phyloP scores from a whole-genome alignment of 2,888 invertebrate genomes.

The Drymonia ruficornis region DNA sequence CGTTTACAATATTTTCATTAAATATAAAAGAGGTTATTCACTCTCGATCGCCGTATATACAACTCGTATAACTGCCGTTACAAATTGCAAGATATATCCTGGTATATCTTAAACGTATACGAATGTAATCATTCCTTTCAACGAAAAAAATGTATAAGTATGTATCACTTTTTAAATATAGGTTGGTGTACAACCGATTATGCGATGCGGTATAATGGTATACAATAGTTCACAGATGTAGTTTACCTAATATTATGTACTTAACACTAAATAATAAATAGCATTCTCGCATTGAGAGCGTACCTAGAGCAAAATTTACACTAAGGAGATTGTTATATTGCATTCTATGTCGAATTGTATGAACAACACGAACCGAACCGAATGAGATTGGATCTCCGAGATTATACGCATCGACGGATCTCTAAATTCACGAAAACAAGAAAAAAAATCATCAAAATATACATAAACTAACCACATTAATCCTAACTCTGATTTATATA shows the following conservation, averaged over 20 bases:
- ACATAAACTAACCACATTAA: slow-evolving; percentile 74
- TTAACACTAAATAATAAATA: slow-evolving; percentile 84
- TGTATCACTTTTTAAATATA: slow-evolving; percentile 74
- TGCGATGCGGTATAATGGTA: slow-evolving; percentile 75
- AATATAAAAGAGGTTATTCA: slow-evolving; percentile 80
- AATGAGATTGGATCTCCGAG: slow-evolving; percentile 83
- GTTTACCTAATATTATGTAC: slow-evolving; percentile 73
- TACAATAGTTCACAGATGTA: slow-evolving; percentile 81
- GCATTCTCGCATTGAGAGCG: slow-evolving; percentile 73
- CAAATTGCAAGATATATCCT: slow-evolving; percentile 77
- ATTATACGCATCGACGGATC: slow-evolving; percentile 74
- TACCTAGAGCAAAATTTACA: slow-evolving; percentile 79
- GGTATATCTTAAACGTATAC: slow-evolving; percentile 88
- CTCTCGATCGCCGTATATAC: slow-evolving; percentile 80
- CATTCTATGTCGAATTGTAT: slow-evolving; percentile 70
- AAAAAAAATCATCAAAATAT: slow-evolving; percentile 71
- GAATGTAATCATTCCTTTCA: slow-evolving; percentile 86
- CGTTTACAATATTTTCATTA: slow-evolving; percentile 81
- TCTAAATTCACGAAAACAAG: slow-evolving; percentile 54
- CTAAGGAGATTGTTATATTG: slow-evolving; percentile 80
- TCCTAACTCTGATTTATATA: slow-evolving; percentile 78
- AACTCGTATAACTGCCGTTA: slow-evolving; percentile 81
- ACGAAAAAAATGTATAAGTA: slow-evolving; percentile 72
- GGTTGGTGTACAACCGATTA: slow-evolving; percentile 69
- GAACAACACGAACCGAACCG: slow-evolving; percentile 66